Conservation (phyloP, 2,888 invertebrate genomes). For the Parnassius smintheus region DNA sequence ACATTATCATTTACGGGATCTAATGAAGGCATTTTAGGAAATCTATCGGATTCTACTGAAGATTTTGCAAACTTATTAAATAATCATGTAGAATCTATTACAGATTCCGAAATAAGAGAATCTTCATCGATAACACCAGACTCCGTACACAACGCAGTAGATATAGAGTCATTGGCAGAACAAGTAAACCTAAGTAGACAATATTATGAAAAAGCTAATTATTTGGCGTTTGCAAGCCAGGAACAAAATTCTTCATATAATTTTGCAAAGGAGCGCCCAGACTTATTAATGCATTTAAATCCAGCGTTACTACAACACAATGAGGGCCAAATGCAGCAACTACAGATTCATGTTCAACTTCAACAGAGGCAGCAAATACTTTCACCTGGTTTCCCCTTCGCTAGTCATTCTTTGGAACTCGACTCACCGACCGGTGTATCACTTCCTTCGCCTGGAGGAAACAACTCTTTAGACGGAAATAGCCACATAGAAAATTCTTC, state of each 20-base stretch:
- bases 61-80: conserved; percentile 89
- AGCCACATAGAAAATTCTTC: conserved; percentile 81
- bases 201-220: conserved; percentile 77
- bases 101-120: conserved; percentile 85
- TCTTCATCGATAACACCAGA: conserved; percentile 87
- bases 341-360: conserved; percentile 86
- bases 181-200: conserved; percentile 84
- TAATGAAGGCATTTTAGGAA: conserved; percentile 89
- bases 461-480: conserved; percentile 85
- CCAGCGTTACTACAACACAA: conserved; percentile 77
- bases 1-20: conserved; percentile 90
- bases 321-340: conserved; percentile 83
- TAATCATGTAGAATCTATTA: conserved; percentile 85
- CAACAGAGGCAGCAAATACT: conserved; percentile 84
- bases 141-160: conserved; percentile 83
- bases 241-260: conserved; percentile 81
- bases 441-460: conserved; percentile 89
- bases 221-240: conserved; percentile 71
- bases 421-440: conserved; percentile 89
- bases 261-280: conserved; percentile 82
- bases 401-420: conserved; percentile 85
- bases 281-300: conserved; percentile 81
- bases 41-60: conserved; percentile 89
- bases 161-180: conserved; percentile 89
- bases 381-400: conserved; percentile 82